These are phyloP conservation scores for Argynnis bischoffii DNA, from an alignment of 2,888 invertebrate genomes.

Conservation along the genomic window DNA sequence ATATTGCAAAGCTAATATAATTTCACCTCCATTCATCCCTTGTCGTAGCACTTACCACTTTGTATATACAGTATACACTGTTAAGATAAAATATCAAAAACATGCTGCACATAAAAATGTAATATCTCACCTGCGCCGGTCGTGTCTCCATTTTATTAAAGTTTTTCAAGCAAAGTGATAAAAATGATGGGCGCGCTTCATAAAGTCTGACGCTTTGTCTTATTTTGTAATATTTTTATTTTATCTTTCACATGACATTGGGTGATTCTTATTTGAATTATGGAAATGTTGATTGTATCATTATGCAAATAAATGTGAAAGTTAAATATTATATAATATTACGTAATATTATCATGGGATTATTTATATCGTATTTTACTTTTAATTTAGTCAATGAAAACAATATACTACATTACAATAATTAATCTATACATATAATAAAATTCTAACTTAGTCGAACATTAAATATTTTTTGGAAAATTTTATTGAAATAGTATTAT, in stretches of 20 bases:
- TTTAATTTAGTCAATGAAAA: no score
- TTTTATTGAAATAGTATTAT: no score
- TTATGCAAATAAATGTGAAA: conserved; percentile 1
- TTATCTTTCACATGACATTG: conserved; percentile 30
- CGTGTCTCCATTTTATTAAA: conserved; percentile 72
- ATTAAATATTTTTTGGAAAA: no score
- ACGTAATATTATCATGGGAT: neutral
- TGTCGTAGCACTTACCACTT: conserved; percentile 12
- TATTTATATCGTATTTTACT: neutral
- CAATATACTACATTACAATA: no score
- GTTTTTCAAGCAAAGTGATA: conserved; percentile 73
- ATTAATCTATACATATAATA: no score
- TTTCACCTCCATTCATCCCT: neutral
- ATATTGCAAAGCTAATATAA: conserved; percentile 2
- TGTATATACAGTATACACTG: conserved; percentile 21
- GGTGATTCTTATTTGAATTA: conserved; percentile 15
- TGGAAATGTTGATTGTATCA: conserved; percentile 17
- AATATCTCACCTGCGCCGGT: conserved; percentile 62
- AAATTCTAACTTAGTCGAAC: no score
- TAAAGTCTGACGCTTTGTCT: conserved; percentile 60
- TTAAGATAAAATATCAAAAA: conserved; percentile 60
- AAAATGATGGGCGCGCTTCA: conserved; percentile 66
- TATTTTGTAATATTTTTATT: conserved; percentile 58
- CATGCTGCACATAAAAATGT: conserved; percentile 66
- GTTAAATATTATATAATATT: neutral